phyloP scores from a whole-genome alignment of 1,140 invertebrate species.

The Hermetia illucens region DNA sequence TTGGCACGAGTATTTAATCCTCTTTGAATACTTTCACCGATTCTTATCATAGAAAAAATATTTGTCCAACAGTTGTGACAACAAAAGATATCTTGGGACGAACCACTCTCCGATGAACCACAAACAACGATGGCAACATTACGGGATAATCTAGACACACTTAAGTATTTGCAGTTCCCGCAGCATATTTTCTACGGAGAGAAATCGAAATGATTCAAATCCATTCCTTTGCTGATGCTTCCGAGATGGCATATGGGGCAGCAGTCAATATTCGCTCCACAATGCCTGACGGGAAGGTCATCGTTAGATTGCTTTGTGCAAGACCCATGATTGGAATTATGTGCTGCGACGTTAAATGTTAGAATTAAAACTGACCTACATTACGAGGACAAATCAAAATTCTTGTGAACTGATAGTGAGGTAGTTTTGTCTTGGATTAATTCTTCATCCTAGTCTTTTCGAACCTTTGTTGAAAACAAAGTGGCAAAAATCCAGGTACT shows the following conservation, averaged over 20 bases:
- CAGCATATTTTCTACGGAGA: no score
- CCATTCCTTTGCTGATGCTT: background rate
- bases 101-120: no score
- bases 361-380: background rate
- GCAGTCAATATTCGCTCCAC: no score
- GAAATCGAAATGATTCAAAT: no score
- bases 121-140: no score
- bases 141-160: no score
- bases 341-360: constrained; percentile 9
- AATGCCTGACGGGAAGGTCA: no score
- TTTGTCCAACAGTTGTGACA: constrained; percentile 29
- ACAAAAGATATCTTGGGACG: no score
- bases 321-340: constrained; percentile 18
- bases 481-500: constrained; percentile 19
- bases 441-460: constrained; percentile 8
- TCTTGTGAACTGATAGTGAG: constrained; percentile 21
- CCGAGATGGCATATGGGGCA: no score
- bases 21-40: constrained; percentile 22
- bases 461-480: constrained; percentile 20
- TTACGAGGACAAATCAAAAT: no score
- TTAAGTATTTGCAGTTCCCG: no score
- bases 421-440: constrained; percentile 22
- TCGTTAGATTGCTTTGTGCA: constrained; percentile 6
- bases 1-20: constrained; percentile 23
- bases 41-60: constrained; percentile 22